Evolutionary conservation across 1,140 invertebrate species (phyloP).

Genomic region (Drosophila santomea): DNA sequence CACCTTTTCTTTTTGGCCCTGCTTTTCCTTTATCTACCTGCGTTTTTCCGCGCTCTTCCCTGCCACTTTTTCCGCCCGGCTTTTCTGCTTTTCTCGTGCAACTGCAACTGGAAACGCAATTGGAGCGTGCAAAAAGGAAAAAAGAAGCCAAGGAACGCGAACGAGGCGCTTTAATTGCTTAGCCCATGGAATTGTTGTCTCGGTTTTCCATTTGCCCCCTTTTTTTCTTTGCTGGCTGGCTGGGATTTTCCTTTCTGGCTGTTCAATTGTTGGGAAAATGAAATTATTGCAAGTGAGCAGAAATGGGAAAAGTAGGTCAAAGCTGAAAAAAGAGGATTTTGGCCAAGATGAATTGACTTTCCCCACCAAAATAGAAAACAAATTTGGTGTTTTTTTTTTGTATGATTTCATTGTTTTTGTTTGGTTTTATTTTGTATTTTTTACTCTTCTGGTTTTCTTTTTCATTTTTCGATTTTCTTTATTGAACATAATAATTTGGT

Average conservation of each 20-base stretch:
- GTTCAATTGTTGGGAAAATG: slow-evolving; percentile 71
- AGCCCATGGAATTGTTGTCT: slow-evolving; percentile 34
- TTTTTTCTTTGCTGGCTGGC: not conserved
- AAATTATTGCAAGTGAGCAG: slow-evolving; percentile 68
- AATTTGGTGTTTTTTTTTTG: slow-evolving; percentile 35
- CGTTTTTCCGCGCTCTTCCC: not conserved
- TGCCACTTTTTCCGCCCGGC: not conserved
- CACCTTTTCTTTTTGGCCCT: slow-evolving; percentile 11
- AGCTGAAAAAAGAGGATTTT: slow-evolving; percentile 35
- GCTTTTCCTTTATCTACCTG: not conserved
- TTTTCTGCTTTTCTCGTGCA: slow-evolving; percentile 2
- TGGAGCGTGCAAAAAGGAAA: slow-evolving; percentile 34
- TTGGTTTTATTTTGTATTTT: slow-evolving; percentile 80
- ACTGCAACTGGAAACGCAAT: slow-evolving; percentile 45
- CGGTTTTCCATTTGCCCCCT: not conserved
- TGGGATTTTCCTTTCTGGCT: slow-evolving; percentile 36
- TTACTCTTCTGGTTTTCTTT: slow-evolving; percentile 54
- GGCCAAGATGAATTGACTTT: slow-evolving; percentile 41
- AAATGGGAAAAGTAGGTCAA: slow-evolving; percentile 49
- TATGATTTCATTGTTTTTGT: slow-evolving; percentile 75
- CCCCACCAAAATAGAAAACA: slow-evolving; percentile 4
- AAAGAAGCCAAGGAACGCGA: slow-evolving; percentile 19
- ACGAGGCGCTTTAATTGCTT: slow-evolving; percentile 44
- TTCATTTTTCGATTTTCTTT: slow-evolving; percentile 65
- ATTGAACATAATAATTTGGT: slow-evolving; percentile 80